Base-by-base conservation (phyloP, 2,113 vertebrate species). In the Balaeniceps rex region DNA sequence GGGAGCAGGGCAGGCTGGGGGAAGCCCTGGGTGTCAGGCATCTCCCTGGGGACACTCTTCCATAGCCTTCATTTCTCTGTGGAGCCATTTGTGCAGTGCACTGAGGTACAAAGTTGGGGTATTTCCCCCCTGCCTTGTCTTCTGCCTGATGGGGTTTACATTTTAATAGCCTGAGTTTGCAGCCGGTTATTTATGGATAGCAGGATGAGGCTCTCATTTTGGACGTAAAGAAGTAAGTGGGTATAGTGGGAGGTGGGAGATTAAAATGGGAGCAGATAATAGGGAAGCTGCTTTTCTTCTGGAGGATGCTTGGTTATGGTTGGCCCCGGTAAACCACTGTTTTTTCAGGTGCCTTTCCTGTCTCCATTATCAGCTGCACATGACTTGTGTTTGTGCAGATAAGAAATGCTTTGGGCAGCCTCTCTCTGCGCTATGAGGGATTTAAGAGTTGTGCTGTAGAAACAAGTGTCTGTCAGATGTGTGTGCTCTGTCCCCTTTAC, bases 51-150 rank as follows among this genome's bases (percentile, higher is more conserved):
- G 28, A 31, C 0, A 1, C 18, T 46, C 19, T 25, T 36, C 49
- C 8, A 14, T 6, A 5, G 24, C 19, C 36, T 24, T 57, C 4
- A 1, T 31, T 68, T 21, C 34, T 46, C 29, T 9, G 17, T 31
- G 52, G 22, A 29, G 29, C 14, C 0, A 0, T 33, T 44, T 38
- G 8, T 33, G 28, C 0, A 0, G 12, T 40, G 22, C 40, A n/a
- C 51, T 5, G 25, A 64, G 26, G 8, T 28, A 33, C 6, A 36
- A 28, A 28, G 22, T 12, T 0, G 2, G 29, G 31, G 15, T 7
- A 19, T 58, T 23, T 42, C 8, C 7, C 13, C 38, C 19, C 6
- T 1, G 1, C 23, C 31, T 77, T 25, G 16, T 25, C 61, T 52
- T 70, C 57, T 66, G 28, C 60, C 54, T 61, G 23, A 11, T 18